phyloP scores from a whole-genome alignment of 1,140 invertebrate species.

The Habropoda laboriosa region DNA sequence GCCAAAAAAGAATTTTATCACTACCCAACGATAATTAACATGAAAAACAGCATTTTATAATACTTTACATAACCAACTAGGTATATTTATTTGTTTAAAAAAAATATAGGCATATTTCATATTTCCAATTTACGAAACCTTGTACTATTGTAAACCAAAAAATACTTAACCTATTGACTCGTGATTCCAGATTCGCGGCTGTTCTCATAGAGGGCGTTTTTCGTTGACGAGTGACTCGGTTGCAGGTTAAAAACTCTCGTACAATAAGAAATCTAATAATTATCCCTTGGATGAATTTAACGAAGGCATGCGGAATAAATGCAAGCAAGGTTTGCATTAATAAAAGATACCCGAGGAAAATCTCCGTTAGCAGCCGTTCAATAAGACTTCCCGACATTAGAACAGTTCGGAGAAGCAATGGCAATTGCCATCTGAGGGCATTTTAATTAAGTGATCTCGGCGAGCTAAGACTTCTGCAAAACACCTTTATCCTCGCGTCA shows the following conservation, averaged over 20 bases:
- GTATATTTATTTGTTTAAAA: too few relatives aligned
- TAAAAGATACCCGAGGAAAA: neutral
- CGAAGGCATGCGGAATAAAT: neutral
- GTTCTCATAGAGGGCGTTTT: too few relatives aligned
- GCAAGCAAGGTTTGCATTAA: too few relatives aligned
- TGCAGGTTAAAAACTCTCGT: too few relatives aligned
- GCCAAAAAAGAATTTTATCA: neutral
- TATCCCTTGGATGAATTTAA: too few relatives aligned
- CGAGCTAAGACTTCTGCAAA: conserved; percentile 13
- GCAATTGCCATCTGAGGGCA: conserved; percentile 43
- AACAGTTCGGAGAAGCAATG: conserved; percentile 1
- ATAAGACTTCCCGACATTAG: neutral
- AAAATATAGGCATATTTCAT: neutral
- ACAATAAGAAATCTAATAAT: neutral
- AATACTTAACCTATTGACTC: too few relatives aligned
- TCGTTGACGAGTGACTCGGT: too few relatives aligned
- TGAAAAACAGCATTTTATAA: neutral
- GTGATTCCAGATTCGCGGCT: too few relatives aligned
- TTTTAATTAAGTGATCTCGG: conserved; percentile 38
- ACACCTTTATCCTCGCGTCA: conserved; percentile 19
- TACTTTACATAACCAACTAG: neutral
- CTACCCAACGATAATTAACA: too few relatives aligned
- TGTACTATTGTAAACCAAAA: too few relatives aligned
- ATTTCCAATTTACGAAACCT: too few relatives aligned
- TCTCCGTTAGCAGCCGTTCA: neutral